These are phyloP conservation scores for human DNA, from an alignment of 2,113 vertebrate species.

Conservation along the genomic window DNA sequence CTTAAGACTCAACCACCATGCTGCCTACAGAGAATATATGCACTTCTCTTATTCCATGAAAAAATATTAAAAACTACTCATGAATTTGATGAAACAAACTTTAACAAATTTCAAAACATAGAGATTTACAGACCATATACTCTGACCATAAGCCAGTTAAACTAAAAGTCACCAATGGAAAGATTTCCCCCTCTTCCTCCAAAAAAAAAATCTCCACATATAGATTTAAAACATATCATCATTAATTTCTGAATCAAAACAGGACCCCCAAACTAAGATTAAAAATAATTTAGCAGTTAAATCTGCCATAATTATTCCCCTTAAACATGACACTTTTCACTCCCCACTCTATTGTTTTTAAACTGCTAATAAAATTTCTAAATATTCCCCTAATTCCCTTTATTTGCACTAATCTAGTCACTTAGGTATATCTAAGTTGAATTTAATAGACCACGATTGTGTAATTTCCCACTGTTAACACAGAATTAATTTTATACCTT, in stretches of 20 bases:
- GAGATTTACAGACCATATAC: neutral
- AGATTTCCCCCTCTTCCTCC: neutral
- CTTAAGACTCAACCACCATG: neutral
- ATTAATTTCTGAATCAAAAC: conserved; percentile 4
- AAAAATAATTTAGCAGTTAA: conserved; percentile 51
- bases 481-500: conserved; percentile 70
- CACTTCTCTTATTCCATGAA: neutral
- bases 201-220: neutral
- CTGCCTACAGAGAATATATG: neutral
- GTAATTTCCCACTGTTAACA: conserved; percentile 62
- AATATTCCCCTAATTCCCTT: conserved; percentile 69
- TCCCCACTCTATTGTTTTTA: conserved; percentile 50
- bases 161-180: neutral
- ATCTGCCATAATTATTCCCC: conserved; percentile 9
- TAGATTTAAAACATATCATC: neutral
- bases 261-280: conserved; percentile 29
- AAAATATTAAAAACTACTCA: neutral
- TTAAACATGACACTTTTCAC: conserved; percentile 8
- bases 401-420: conserved; percentile 64
- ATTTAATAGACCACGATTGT: conserved; percentile 57
- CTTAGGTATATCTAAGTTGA: conserved; percentile 62
- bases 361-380: conserved; percentile 70
- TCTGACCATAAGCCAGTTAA: neutral
- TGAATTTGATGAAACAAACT: neutral
- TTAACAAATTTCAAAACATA: neutral